phyloP scores from a whole-genome alignment of 1,140 invertebrate genomes.

The Eupeodes corollae region DNA sequence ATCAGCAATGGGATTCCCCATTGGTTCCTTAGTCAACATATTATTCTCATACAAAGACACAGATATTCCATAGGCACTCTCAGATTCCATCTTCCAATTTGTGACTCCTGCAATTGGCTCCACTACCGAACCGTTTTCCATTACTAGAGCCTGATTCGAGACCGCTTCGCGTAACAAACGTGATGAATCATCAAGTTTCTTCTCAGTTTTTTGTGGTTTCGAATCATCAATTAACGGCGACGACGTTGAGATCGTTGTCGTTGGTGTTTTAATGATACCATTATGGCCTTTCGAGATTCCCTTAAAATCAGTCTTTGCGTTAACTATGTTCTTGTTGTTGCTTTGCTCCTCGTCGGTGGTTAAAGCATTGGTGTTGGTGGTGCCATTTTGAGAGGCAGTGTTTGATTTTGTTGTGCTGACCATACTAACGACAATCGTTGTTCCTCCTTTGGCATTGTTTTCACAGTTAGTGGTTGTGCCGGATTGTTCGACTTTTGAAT shows the following conservation, averaged over 20 bases:
- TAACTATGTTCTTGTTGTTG: conserved; percentile 26
- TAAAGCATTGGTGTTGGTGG: background rate
- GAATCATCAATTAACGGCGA: background rate
- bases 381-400: background rate
- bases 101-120: conserved; percentile 49
- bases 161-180: conserved; percentile 29
- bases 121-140: background rate
- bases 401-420: conserved; percentile 11
- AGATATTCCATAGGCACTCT: conserved; percentile 56
- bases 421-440: conserved; percentile 30
- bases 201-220: background rate
- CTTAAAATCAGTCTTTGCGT: conserved; percentile 22
- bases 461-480: background rate
- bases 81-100: conserved; percentile 55
- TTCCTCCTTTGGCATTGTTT: conserved; percentile 4
- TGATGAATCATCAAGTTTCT: background rate
- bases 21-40: conserved; percentile 58
- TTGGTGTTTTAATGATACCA: conserved; percentile 1
- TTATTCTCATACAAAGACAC: conserved; percentile 70
- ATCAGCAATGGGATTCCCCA: conserved; percentile 84
- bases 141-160: conserved; percentile 18
- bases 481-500: background rate
- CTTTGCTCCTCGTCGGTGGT: background rate
- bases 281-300: background rate
- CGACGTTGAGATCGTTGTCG: background rate